A percentile compares a stretch with the other conserved stretches of the same genome.
phyloP scores from a whole-genome alignment of 2,797 vertebrate species.

The Staurois parvus region DNA sequence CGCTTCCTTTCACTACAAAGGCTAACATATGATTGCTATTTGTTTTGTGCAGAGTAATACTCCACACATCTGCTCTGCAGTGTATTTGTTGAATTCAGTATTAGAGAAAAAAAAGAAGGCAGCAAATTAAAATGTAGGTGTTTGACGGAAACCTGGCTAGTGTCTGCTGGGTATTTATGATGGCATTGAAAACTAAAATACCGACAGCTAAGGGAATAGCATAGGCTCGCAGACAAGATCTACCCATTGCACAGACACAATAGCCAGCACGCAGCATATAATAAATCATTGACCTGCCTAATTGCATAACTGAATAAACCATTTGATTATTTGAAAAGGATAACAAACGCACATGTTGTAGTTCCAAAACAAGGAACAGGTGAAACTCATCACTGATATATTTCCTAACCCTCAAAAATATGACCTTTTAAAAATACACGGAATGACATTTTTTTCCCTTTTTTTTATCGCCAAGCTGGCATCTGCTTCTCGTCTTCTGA shows the following conservation, averaged over 20 bases:
- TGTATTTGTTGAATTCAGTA: constrained; percentile 35
- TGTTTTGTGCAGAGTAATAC: background rate
- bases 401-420: constrained; percentile 50
- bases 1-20: constrained; percentile 4
- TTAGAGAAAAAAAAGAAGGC: constrained; percentile 4
- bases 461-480: constrained; percentile 48
- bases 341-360: constrained; percentile 41
- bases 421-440: constrained; percentile 59
- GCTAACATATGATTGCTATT: constrained; percentile 26
- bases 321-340: constrained; percentile 50
- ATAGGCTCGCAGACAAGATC: constrained; percentile 15
- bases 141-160: constrained; percentile 41
- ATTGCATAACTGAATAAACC: constrained; percentile 49
- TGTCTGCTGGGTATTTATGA: constrained; percentile 35
- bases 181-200: constrained; percentile 25
- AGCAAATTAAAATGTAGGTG: constrained; percentile 51
- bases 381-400: constrained; percentile 44
- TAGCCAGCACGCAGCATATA: constrained; percentile 10
- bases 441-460: constrained; percentile 42
- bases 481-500: constrained; percentile 44
- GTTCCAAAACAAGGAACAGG: constrained; percentile 37
- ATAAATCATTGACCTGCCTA: constrained; percentile 55
- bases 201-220: constrained; percentile 49
- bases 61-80: constrained; percentile 2
- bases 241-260: constrained; percentile 14